Conservation (phyloP, 1,140 invertebrate genomes). For the Halictus rubicundus region DNA sequence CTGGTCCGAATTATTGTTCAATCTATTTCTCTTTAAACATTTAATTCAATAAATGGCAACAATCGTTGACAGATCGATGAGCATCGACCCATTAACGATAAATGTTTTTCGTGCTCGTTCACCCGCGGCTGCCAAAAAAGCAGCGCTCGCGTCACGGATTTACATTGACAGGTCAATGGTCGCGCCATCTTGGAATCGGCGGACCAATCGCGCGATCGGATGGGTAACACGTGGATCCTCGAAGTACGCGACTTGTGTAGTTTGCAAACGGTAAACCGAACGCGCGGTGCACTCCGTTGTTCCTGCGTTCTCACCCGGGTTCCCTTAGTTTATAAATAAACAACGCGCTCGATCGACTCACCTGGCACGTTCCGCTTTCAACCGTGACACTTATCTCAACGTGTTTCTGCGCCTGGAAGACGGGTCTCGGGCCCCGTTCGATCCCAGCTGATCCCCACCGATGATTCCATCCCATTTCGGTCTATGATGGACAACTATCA, state of each 20-base stretch:
- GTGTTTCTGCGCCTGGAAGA: constrained; percentile 25
- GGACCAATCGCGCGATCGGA: constrained; percentile 34
- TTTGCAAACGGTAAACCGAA: constrained; percentile 53
- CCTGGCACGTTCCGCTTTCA: constrained; percentile 47
- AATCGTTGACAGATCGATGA: too few relatives aligned
- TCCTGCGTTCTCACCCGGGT: constrained; percentile 33
- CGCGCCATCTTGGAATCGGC: constrained; percentile 47
- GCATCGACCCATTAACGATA: not conserved
- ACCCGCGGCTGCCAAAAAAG: not conserved
- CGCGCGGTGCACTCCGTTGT: constrained; percentile 21
- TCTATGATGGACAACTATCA: too few relatives aligned
- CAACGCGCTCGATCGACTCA: constrained; percentile 36
- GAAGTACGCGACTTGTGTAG: constrained; percentile 33
- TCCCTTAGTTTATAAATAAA: constrained; percentile 57
- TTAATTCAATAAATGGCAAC: too few relatives aligned
- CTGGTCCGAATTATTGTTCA: too few relatives aligned
- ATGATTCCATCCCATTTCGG: not conserved
- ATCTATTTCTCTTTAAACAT: too few relatives aligned
- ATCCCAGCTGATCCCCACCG: not conserved
- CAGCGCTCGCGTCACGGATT: not conserved
- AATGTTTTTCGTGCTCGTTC: not conserved
- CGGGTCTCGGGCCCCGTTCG: not conserved
- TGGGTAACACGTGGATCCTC: constrained; percentile 28
- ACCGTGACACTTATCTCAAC: constrained; percentile 47
- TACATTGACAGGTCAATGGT: constrained; percentile 30